Base-by-base conservation (phyloP, 2,888 invertebrate species). In the Malacosoma neustria region DNA sequence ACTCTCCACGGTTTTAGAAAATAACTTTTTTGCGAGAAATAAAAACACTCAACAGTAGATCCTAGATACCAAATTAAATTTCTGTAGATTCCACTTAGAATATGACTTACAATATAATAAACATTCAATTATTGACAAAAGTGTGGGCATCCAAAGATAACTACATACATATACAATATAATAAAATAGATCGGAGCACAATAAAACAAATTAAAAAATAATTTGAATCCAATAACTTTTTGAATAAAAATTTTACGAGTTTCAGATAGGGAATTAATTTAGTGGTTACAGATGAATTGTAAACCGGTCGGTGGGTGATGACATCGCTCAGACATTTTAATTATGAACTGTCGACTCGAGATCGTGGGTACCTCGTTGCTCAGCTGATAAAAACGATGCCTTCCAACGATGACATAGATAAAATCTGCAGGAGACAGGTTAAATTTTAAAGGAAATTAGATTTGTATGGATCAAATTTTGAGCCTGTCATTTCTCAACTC, bases 241-340 rank as follows among this genome's bases (percentile, higher is more conserved):
- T 45, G 58, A 57, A 70, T 64, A 54, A 51, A 65, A 61, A 60
- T 65, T 69, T 66, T 64, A 67, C 56, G 57, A 66, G 56, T 51
- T 56, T 58, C 42, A 58, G 60, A 69, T 64, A 61, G 61, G 55
- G 64, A 81, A 76, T 81, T 79, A 80, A 76, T 82, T 81, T 76
- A 74, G 69, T 73, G 59, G 71, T 73, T 70, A 73, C 54, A 54
- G 57, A 60, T 49, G 62, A 67, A 62, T 62, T 57, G 56, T 41
- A 47, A 54, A 57, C 59, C 53, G 56, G 60, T 54, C 47, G 54
- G 47, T 53, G 48, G 57, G 63, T 67, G 72, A 72, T 79, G 80
- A 74, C 77, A 67, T 61, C 69, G 59, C 61, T 53, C 58, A 67
- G 81, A 81, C 81, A 72, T 81, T 84, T 84, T 84, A 84, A 85